Evolutionary conservation across 92 coral and sea anemone species (phyloP), one percentile per base, ranked within the genome.

Genomic region (Palythoa caribaeorum): DNA sequence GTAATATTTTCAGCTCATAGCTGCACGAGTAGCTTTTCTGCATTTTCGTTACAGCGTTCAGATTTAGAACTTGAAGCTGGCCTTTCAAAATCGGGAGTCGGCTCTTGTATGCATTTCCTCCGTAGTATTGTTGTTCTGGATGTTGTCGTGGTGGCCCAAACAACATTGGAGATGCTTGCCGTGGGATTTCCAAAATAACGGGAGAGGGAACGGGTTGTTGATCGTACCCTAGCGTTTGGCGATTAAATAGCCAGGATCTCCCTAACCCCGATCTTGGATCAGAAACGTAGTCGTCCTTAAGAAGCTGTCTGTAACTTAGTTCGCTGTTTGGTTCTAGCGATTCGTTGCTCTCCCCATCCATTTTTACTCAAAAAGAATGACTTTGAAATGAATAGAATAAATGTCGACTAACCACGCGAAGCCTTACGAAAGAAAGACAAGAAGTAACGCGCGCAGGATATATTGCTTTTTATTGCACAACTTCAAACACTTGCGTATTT

Each of bases 391-490:
- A 51, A 51, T 51, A 51, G 55, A 51, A 51, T 51, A 51, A 51
- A 11, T 0, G 55, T 51, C 11, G 55, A 51, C 55, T 51, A 51
- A 11, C 55, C 55, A 51, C 55, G 55, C 55, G 55, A 51, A 51
- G 55, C 55, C 8, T 51, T 51, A 51, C 55, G 55, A 11, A 51
- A 51, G 1, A 51, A 6, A 51, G 55, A 51, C 11, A 6, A 51
- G 55, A 51, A 51, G 55, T 51, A 51, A 0, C 55, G 11, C 55
- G 55, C 11, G 1, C 55, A 51, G 55, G 55, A 51, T 51, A 51
- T 51, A 51, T 51, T 51, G 72, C 72, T 66, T 66, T 66, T 66
- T 66, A 66, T 66, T 66, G 72, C 72, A 66, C 72, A 66, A 66
- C 37, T 66, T 66, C 72, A 20, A 66, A 66, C 72, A 66, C 72